Evolutionary conservation across 2,888 invertebrate species (phyloP).

Genomic region (Lomographa bimaculata): DNA sequence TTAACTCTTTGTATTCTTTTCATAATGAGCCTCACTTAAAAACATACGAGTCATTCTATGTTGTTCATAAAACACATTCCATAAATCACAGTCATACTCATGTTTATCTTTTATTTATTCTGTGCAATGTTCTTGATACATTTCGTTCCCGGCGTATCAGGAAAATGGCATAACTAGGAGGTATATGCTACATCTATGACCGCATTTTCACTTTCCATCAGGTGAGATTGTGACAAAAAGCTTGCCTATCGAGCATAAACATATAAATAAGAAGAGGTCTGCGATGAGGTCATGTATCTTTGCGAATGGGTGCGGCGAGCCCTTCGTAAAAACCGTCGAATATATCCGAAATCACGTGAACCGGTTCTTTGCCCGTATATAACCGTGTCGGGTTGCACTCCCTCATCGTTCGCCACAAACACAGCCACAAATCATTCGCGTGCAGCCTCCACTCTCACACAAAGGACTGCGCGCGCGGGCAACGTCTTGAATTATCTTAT

Average conservation of each 20-base stretch:
- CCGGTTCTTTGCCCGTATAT: too few species aligned
- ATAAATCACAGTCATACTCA: too few species aligned
- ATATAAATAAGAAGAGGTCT: conserved; percentile 49
- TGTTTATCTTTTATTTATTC: too few species aligned
- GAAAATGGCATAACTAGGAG: conserved; percentile 39
- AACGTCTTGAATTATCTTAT: conserved; percentile 27
- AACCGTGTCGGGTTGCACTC: conserved; percentile 64
- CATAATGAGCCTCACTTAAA: too few species aligned
- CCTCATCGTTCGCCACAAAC: conserved; percentile 54
- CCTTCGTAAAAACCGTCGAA: conserved; percentile 56
- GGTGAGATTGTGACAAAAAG: too few species aligned
- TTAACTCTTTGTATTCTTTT: too few species aligned
- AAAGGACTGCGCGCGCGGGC: conserved; percentile 28
- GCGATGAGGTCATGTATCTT: conserved; percentile 67
- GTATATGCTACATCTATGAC: too few species aligned
- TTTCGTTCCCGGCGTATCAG: conserved; percentile 23
- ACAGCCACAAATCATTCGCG: conserved; percentile 62
- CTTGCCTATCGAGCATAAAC: too few species aligned
- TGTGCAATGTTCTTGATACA: too few species aligned
- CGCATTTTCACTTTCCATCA: too few species aligned
- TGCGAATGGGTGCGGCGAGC: conserved; percentile 36
- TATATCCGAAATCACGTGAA: conserved; percentile 72
- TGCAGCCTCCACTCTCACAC: conserved; percentile 41
- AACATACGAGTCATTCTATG: too few species aligned
- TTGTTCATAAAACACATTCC: too few species aligned